Conservation (phyloP, 1,140 invertebrate genomes). For the Meloidogyne hapla region DNA sequence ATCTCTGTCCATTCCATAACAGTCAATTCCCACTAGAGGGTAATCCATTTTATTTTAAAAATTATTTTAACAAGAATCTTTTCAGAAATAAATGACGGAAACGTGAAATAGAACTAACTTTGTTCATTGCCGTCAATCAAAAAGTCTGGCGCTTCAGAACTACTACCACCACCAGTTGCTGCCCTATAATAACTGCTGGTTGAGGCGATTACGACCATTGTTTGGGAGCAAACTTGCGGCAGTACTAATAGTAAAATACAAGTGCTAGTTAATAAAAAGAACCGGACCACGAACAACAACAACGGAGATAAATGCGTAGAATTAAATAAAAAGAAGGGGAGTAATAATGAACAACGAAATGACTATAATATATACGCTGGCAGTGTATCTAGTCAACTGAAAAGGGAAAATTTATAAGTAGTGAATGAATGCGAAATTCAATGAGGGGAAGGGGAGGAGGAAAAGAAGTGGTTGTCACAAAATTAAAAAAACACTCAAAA, state of each 20-base stretch:
- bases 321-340: background rate
- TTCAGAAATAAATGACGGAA: background rate
- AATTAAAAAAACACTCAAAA: constrained; percentile 3
- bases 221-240: background rate
- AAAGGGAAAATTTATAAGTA: background rate
- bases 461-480: background rate
- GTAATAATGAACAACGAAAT: constrained; percentile 4
- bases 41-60: constrained; percentile 4
- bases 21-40: constrained; percentile 56
- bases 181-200: background rate
- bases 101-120: background rate
- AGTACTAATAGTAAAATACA: constrained; percentile 1
- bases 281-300: background rate
- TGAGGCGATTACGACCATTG: background rate
- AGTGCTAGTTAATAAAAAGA: background rate
- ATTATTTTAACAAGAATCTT: background rate
- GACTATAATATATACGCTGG: background rate
- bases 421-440: background rate
- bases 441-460: background rate
- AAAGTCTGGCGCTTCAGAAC: background rate
- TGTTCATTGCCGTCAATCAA: background rate
- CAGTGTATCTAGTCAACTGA: background rate
- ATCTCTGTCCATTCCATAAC: constrained; percentile 66
- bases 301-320: background rate
- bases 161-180: background rate